Conservation (phyloP, 2,113 vertebrate genomes). For the Gambusia affinis region DNA sequence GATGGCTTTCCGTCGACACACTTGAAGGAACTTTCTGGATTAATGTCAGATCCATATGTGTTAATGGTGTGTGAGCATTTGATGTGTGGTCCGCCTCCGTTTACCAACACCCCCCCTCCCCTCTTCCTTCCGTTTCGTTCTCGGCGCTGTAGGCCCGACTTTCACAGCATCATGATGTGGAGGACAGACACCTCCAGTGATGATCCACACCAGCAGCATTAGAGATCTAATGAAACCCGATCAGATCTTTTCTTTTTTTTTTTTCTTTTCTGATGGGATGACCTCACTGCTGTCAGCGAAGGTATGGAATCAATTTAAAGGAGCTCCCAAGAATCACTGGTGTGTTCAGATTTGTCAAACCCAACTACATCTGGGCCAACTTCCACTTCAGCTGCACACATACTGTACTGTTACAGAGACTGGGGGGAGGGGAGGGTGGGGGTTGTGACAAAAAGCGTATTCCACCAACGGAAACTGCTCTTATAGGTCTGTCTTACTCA, state of each 20-base stretch:
- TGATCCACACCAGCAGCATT: slow-evolving; percentile 52
- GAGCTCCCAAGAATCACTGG: slow-evolving; percentile 67
- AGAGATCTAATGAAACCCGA: slow-evolving; percentile 58
- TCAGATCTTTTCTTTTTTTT: slow-evolving; percentile 18
- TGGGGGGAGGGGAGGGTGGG: slow-evolving; percentile 26
- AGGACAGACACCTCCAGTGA: slow-evolving; percentile 33
- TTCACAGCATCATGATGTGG: slow-evolving; percentile 37
- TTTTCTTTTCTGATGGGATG: slow-evolving; percentile 48
- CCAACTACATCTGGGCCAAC: slow-evolving; percentile 62
- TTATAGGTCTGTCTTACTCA: slow-evolving; percentile 54
- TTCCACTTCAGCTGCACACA: slow-evolving; percentile 62
- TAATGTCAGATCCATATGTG: slow-evolving; percentile 78
- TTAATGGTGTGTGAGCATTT: slow-evolving; percentile 69
- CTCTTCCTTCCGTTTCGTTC: neutral
- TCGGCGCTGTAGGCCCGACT: slow-evolving; percentile 32
- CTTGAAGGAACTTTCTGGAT: slow-evolving; percentile 64
- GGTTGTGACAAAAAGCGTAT: slow-evolving; percentile 62
- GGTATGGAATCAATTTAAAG: slow-evolving; percentile 78
- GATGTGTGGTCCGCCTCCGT: slow-evolving; percentile 52
- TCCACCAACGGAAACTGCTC: slow-evolving; percentile 47
- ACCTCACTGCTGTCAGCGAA: slow-evolving; percentile 73
- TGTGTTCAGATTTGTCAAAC: slow-evolving; percentile 70
- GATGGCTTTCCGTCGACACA: slow-evolving; percentile 73
- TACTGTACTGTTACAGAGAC: slow-evolving; percentile 41
- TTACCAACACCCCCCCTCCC: neutral